A percentile compares a stretch with the other conserved stretches of the same genome.
Conservation (phyloP, 2,797 vertebrate species). For the Halcyon badia region DNA sequence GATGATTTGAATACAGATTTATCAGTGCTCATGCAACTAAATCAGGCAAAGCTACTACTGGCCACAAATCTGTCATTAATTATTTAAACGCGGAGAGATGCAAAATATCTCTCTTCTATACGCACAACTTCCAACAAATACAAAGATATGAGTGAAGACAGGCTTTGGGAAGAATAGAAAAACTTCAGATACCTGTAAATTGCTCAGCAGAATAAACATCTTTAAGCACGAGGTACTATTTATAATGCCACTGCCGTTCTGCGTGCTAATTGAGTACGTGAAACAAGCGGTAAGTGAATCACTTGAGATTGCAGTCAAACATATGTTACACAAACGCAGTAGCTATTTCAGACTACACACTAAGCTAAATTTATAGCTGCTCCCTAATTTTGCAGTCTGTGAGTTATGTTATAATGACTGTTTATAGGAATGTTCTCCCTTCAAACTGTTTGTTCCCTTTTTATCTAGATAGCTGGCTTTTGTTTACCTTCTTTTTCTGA, state of each 20-base stretch:
- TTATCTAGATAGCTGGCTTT: neutral
- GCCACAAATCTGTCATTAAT: neutral
- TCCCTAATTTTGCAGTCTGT: neutral
- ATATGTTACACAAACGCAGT: neutral
- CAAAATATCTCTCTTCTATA: neutral
- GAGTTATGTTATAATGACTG: neutral
- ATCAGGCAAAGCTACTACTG: neutral
- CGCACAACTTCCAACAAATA: neutral
- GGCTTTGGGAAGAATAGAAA: neutral
- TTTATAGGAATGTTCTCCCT: constrained; percentile 1
- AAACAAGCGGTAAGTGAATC: neutral
- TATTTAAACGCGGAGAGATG: neutral
- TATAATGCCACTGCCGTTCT: neutral
- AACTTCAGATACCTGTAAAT: neutral
- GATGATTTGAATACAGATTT: neutral
- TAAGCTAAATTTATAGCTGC: neutral
- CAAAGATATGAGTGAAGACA: neutral
- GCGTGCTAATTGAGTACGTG: neutral
- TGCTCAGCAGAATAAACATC: neutral
- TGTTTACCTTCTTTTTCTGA: constrained; percentile 5
- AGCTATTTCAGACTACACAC: neutral
- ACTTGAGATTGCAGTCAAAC: neutral
- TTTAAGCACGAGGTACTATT: neutral
- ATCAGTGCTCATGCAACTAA: neutral
- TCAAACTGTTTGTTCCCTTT: constrained; percentile 7